Evolutionary conservation across 2,888 invertebrate species (phyloP).

Genomic region (Hypomecis atomaria): DNA sequence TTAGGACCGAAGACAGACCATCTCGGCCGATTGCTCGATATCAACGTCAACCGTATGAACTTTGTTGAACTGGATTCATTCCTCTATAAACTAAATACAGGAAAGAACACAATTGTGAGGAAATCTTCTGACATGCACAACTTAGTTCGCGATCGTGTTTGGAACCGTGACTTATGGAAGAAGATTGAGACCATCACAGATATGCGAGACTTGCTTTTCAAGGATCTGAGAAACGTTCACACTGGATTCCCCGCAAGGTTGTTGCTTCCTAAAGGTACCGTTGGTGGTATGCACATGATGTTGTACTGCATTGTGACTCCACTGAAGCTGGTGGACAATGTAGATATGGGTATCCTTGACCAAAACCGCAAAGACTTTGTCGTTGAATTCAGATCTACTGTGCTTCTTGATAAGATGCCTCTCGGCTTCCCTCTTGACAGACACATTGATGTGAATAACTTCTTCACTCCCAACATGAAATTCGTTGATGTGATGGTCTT

Average conservation of each 20-base stretch:
- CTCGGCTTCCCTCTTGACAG: conserved; percentile 91
- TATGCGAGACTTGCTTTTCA: conserved; percentile 61
- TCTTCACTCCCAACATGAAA: conserved; percentile 88
- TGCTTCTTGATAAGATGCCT: conserved; percentile 85
- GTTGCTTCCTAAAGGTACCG: conserved; percentile 88
- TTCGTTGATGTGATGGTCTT: conserved; percentile 87
- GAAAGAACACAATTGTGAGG: conserved; percentile 87
- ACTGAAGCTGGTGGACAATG: conserved; percentile 72
- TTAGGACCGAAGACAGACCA: conserved; percentile 88
- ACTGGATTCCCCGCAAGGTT: conserved; percentile 89
- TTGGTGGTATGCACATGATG: conserved; percentile 87
- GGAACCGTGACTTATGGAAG: conserved; percentile 86
- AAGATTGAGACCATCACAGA: conserved; percentile 83
- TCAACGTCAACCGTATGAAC: conserved; percentile 85
- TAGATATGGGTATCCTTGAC: conserved; percentile 66
- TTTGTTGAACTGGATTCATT: conserved; percentile 88
- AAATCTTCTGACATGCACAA: conserved; percentile 87
- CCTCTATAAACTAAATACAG: conserved; percentile 84
- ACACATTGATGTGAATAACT: conserved; percentile 83
- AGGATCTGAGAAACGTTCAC: conserved; percentile 77
- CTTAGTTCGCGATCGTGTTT: conserved; percentile 87
- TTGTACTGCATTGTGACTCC: conserved; percentile 87
- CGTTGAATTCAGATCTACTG: conserved; percentile 68
- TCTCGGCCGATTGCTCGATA: conserved; percentile 80
- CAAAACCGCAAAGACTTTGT: conserved; percentile 75